Evolutionary conservation across 2,888 invertebrate genomes (phyloP).

Genomic region (Dolomedes plantarius): DNA sequence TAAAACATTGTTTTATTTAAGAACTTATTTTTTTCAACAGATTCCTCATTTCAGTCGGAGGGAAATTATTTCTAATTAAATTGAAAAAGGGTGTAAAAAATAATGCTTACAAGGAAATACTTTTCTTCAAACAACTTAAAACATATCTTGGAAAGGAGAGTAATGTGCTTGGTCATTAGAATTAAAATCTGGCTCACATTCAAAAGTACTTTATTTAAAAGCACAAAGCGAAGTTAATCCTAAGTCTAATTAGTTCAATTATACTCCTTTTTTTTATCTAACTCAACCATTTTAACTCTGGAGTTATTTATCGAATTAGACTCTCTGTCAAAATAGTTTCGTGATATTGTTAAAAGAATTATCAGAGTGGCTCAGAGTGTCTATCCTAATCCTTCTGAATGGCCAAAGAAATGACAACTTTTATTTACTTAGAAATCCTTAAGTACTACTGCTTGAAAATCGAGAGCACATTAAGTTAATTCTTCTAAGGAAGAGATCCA

Average conservation of each 20-base stretch:
- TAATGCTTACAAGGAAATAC: too few relatives aligned
- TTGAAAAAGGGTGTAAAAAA: too few relatives aligned
- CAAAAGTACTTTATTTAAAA: not conserved
- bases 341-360: not conserved
- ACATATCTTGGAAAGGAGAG: too few relatives aligned
- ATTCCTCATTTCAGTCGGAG: too few relatives aligned
- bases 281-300: not conserved
- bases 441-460: too few relatives aligned
- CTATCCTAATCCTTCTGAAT: not conserved
- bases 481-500: too few relatives aligned
- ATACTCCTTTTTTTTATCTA: not conserved
- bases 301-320: not conserved
- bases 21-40: too few relatives aligned
- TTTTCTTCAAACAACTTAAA: too few relatives aligned
- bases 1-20: too few relatives aligned
- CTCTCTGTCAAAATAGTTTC: not conserved
- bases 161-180: not conserved
- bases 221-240: not conserved
- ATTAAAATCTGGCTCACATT: not conserved
- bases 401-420: not conserved
- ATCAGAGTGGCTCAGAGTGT: not conserved
- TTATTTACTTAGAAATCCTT: not conserved
- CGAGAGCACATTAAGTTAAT: too few relatives aligned
- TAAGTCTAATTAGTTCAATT: not conserved
- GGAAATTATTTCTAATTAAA: too few relatives aligned